Evolutionary conservation across 2,888 invertebrate species (phyloP), one percentile per base, ranked within the genome.

Genomic region (Erpobdella octoculata): DNA sequence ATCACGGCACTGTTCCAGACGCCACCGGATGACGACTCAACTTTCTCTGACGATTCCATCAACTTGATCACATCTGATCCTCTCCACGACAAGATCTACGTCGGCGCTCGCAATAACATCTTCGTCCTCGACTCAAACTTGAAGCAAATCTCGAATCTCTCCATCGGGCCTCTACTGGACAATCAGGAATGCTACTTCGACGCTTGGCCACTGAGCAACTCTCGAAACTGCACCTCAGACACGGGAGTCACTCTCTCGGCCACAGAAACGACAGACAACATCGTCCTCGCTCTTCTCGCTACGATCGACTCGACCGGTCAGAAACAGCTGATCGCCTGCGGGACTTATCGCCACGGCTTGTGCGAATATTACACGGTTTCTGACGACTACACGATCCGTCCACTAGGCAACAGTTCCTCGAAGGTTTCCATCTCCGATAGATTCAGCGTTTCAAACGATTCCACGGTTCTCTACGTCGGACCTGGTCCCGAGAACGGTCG

Each of bases 291-390:
- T 35, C 73, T 81, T 28, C 77, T 80, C 73, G 74, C 73, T 72
- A 71, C 74, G 35, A 76, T 77, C 46, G 75, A 78, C 18, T 36
- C 41, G 46, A 0, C 21, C 6, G 46, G 41, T 6, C 35, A 21
- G 4, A 37, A 41, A 37, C 75, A 78, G 67, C 77, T 81, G 35
- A 74, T 81, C 33, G 78, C 79, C n/a, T 81, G 81, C 76, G 81
- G 81, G n/a, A 80, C 78, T 72, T 72, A 79, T 18, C 79, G 76
- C 76, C 80, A 80, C 73, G 81, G 81, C 12, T 76, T 77, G 6
- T 81, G 81, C 75, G 78, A 81, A 74, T 46, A 28, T 46, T 38
- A 72, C 72, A n/a, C 62, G 37, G 28, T 41, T 8, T 5, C 64
- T 62, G 31, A 25, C 37, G 33, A 36, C 35, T 31, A 71, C 33